Conservation (phyloP, 2,113 vertebrate genomes). For the Calidris pugnax region DNA sequence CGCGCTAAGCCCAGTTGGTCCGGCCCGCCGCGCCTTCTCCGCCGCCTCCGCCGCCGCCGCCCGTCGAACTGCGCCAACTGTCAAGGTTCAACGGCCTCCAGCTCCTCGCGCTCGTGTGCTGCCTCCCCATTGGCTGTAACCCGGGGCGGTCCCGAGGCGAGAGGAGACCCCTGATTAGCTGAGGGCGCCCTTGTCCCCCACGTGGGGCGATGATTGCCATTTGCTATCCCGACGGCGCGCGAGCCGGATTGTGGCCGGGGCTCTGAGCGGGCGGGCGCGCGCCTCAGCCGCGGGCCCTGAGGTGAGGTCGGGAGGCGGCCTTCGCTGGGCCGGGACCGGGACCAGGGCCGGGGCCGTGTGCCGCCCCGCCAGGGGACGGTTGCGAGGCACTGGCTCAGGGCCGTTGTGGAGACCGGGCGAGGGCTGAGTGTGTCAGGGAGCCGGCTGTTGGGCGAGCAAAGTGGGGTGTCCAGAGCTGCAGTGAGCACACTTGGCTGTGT, state of each 20-base stretch:
- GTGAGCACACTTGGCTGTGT: accelerated
- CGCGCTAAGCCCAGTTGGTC: not conserved
- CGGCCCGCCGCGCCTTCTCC: accelerated
- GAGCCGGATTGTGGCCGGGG: accelerated
- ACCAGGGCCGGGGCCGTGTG: too few relatives aligned
- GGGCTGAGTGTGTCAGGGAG: not conserved
- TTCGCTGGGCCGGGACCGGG: too few relatives aligned
- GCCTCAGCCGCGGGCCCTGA: not conserved
- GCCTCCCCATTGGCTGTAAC: not conserved
- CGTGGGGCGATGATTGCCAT: not conserved
- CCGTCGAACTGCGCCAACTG: not conserved
- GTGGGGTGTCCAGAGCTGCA: too few relatives aligned
- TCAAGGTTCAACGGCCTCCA: not conserved
- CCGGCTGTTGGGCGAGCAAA: not conserved
- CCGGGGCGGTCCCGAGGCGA: not conserved
- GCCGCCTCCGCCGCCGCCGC: accelerated
- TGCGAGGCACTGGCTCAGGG: too few relatives aligned
- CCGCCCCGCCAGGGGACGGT: not conserved
- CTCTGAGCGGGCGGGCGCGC: accelerated
- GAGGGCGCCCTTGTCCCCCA: not conserved
- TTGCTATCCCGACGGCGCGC: accelerated
- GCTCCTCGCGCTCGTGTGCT: not conserved
- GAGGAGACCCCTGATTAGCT: not conserved
- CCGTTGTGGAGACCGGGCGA: not conserved
- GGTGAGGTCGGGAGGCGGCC: not conserved